Conservation (phyloP, 2,113 vertebrate genomes). For the Protomyctophum bolini region DNA sequence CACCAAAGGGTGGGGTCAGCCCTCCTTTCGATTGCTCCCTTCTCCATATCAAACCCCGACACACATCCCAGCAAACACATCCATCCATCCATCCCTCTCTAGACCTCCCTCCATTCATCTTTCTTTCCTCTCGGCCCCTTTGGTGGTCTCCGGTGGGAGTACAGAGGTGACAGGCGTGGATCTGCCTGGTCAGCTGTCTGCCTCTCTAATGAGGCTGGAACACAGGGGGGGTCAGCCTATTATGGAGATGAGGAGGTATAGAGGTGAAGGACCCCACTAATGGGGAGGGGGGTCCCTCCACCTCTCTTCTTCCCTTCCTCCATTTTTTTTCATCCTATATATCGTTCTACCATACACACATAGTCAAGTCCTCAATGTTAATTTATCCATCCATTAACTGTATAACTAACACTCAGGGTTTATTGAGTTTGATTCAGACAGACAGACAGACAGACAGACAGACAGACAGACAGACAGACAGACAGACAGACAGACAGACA, state of each 20-base stretch:
- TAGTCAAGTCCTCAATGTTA: too few relatives aligned
- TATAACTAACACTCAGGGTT: too few relatives aligned
- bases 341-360: too few relatives aligned
- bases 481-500: too few relatives aligned
- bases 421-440: too few relatives aligned
- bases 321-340: background rate
- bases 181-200: slow-evolving; percentile 77
- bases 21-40: background rate
- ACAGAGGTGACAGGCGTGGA: slow-evolving; percentile 58
- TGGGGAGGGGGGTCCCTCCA: slow-evolving; percentile 61
- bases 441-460: too few relatives aligned
- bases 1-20: slow-evolving; percentile 14
- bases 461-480: too few relatives aligned
- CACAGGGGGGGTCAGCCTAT: slow-evolving; percentile 81
- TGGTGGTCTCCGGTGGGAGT: slow-evolving; percentile 57
- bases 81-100: slow-evolving; percentile 42
- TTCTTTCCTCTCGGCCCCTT: slow-evolving; percentile 56
- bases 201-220: slow-evolving; percentile 85
- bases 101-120: background rate
- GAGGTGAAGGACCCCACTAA: slow-evolving; percentile 82
- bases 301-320: background rate
- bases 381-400: too few relatives aligned
- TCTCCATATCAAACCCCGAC: slow-evolving; percentile 51
- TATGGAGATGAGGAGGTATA: slow-evolving; percentile 85
- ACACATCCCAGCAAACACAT: slow-evolving; percentile 24